phyloP scores from a whole-genome alignment of 2,888 invertebrate species.

The Gisinianus flammeolus region DNA sequence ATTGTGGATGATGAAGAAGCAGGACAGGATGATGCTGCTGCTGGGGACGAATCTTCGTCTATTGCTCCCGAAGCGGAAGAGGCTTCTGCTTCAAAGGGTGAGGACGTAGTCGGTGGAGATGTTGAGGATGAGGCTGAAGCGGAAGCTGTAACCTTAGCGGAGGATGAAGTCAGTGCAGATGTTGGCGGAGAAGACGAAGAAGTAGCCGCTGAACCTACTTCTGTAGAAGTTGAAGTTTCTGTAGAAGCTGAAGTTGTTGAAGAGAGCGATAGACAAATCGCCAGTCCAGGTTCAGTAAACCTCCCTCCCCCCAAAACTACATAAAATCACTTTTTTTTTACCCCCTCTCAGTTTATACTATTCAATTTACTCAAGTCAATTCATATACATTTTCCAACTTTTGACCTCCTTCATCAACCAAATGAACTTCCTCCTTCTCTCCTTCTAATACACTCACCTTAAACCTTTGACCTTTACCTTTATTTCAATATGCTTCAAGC shows the following conservation, averaged over 20 bases:
- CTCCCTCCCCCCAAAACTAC: background rate
- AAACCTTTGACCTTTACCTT: no score
- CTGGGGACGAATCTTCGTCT: no score
- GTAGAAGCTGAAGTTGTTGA: background rate
- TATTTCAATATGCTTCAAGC: no score
- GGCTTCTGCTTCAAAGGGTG: conserved; percentile 15
- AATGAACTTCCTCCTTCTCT: no score
- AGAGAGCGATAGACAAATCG: conserved; percentile 10
- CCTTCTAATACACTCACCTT: no score
- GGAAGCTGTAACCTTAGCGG: background rate
- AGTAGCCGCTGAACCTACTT: background rate
- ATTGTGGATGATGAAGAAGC: background rate
- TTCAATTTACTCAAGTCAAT: background rate
- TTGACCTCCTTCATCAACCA: no score
- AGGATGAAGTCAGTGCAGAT: background rate
- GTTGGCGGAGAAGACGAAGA: no score
- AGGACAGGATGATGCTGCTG: background rate
- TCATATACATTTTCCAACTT: background rate
- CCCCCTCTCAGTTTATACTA: background rate
- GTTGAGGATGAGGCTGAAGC: conserved; percentile 21
- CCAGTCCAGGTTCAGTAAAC: conserved; percentile 16
- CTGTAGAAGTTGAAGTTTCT: conserved; percentile 4
- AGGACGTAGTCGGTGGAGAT: background rate
- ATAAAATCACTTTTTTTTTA: background rate
- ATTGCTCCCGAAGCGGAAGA: background rate